phyloP scores from a whole-genome alignment of 2,888 invertebrate genomes.

The Andrena haemorrhoa region DNA sequence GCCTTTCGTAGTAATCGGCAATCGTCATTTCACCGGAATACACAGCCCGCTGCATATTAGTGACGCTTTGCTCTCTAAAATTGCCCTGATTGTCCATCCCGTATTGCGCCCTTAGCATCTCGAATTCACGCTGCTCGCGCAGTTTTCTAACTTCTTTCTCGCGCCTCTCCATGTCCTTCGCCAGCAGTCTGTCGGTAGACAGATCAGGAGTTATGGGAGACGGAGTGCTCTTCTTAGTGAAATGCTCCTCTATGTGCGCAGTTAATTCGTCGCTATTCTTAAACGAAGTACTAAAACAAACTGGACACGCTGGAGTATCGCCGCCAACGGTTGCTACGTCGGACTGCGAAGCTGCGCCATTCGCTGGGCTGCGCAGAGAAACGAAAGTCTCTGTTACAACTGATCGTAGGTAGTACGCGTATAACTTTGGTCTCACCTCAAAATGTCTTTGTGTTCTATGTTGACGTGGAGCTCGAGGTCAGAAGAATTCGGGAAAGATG shows the following conservation, averaged over 20 bases:
- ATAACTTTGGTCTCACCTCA: constrained; percentile 87
- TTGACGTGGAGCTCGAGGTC: constrained; percentile 95
- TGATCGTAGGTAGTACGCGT: not conserved
- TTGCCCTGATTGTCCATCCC: constrained; percentile 96
- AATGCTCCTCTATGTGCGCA: constrained; percentile 93
- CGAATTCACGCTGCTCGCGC: constrained; percentile 93
- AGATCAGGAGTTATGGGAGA: constrained; percentile 85
- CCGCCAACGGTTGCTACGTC: constrained; percentile 81
- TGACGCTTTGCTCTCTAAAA: constrained; percentile 91
- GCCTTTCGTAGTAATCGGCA: constrained; percentile 93
- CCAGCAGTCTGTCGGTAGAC: constrained; percentile 86
- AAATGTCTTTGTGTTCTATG: constrained; percentile 92
- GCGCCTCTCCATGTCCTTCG: constrained; percentile 86
- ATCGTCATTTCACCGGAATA: constrained; percentile 94
- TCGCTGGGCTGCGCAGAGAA: constrained; percentile 78
- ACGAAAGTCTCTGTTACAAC: not conserved
- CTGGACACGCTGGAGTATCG: constrained; percentile 84
- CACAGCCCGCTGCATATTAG: constrained; percentile 93
- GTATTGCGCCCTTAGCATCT: constrained; percentile 92
- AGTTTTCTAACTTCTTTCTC: constrained; percentile 90
- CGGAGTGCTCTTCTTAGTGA: constrained; percentile 85
- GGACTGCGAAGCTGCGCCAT: constrained; percentile 79
- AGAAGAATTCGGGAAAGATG: constrained; percentile 90
- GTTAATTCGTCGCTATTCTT: constrained; percentile 87
- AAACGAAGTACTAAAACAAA: constrained; percentile 84